Evolutionary conservation across 2,888 invertebrate species (phyloP).

Genomic region (Erebia palarica): DNA sequence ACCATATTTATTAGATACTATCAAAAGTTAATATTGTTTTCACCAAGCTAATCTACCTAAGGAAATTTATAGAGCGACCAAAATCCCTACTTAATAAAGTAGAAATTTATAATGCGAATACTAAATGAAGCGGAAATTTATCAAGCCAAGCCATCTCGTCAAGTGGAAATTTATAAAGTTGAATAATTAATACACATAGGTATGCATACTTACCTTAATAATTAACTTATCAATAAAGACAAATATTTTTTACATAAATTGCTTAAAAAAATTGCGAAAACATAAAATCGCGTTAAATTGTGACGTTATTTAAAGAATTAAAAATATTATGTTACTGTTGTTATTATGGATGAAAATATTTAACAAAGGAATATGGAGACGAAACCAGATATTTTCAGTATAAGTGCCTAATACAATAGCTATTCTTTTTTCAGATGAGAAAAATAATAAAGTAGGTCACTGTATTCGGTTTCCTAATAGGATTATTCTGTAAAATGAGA

Average conservation of each 20-base stretch:
- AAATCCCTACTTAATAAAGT: neutral
- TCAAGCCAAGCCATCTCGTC: neutral
- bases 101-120: slow-evolving; percentile 1
- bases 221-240: too few relatives aligned
- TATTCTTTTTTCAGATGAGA: neutral
- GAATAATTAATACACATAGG: neutral
- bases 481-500: neutral
- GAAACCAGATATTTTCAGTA: neutral
- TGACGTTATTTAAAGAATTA: too few relatives aligned
- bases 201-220: neutral
- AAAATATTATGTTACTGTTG: too few relatives aligned
- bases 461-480: neutral
- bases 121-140: slow-evolving; percentile 9
- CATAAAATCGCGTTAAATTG: too few relatives aligned
- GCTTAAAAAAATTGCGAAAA: too few relatives aligned
- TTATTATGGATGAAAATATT: neutral
- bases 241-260: too few relatives aligned
- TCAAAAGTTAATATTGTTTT: neutral
- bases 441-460: neutral
- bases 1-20: neutral
- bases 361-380: neutral
- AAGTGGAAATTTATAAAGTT: slow-evolving; percentile 8
- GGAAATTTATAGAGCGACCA: neutral
- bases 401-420: neutral
- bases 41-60: neutral